Evolutionary conservation across 2,797 vertebrate genomes (phyloP).

Genomic region (Ctenosaura bakeri): DNA sequence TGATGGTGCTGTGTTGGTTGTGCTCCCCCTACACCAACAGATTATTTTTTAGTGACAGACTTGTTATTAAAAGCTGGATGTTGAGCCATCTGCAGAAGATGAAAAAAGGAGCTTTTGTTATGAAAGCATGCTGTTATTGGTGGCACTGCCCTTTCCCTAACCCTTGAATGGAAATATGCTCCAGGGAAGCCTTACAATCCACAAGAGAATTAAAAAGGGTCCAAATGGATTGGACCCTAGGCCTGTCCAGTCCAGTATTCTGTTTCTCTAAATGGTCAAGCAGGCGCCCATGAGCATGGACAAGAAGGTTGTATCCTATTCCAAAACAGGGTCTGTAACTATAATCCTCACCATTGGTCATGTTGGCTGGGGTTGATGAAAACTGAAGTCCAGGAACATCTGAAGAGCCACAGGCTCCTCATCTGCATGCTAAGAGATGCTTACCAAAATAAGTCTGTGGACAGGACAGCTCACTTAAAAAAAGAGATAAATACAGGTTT

Average conservation of each 20-base stretch:
- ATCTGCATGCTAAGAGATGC: too few species aligned
- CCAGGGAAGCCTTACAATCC: not conserved
- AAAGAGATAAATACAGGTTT: too few species aligned
- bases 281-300: not conserved
- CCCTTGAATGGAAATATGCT: not conserved
- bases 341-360: too few species aligned
- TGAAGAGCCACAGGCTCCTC: not conserved
- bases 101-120: not conserved
- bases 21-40: not conserved
- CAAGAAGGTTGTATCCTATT: not conserved
- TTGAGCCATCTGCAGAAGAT: not conserved
- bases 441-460: not conserved
- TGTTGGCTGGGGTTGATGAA: not conserved
- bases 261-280: not conserved
- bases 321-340: not conserved
- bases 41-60: conserved; percentile 26
- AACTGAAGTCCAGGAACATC: not conserved
- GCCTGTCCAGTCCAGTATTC: too few species aligned
- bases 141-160: not conserved
- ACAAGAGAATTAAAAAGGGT: not conserved
- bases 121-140: not conserved
- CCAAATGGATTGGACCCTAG: not conserved
- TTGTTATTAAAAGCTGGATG: conserved; percentile 23
- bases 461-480: too few species aligned
- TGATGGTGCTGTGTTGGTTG: not conserved